A percentile compares a stretch with the other conserved stretches of the same genome.
These are phyloP conservation scores for Drosophila repleta DNA, from an alignment of 1,140 invertebrate genomes.

Conservation along the genomic window DNA sequence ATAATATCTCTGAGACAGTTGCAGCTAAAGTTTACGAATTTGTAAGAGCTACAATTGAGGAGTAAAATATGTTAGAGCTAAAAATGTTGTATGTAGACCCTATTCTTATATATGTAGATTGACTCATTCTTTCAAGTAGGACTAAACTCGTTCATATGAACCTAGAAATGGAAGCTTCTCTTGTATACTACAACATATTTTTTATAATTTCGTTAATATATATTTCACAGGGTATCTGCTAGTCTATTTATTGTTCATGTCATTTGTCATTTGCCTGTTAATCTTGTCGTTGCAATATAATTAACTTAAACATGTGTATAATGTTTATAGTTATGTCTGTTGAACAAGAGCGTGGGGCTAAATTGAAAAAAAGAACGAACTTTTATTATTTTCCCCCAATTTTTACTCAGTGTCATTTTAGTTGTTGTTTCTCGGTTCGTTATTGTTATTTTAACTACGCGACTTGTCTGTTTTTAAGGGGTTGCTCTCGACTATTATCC, in stretches of 20 bases:
- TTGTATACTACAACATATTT: too few relatives aligned
- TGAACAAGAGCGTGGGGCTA: constrained; percentile 38
- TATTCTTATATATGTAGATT: too few relatives aligned
- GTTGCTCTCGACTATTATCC: constrained; percentile 43
- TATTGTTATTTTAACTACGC: constrained; percentile 46
- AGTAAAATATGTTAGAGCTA: too few relatives aligned
- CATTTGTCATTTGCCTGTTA: constrained; percentile 47
- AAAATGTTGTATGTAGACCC: too few relatives aligned
- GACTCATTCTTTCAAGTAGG: too few relatives aligned
- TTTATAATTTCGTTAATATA: neutral
- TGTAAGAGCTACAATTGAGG: too few relatives aligned
- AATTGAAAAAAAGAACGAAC: constrained; percentile 4
- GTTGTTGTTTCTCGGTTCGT: constrained; percentile 45
- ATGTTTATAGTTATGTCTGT: constrained; percentile 72
- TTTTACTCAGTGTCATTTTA: constrained; percentile 38
- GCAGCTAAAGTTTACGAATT: too few relatives aligned
- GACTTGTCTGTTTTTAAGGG: constrained; percentile 34
- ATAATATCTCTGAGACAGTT: neutral
- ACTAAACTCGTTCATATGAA: too few relatives aligned
- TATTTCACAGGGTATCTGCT: neutral
- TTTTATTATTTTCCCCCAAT: constrained; percentile 1
- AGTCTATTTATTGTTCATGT: constrained; percentile 14
- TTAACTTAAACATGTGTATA: constrained; percentile 78
- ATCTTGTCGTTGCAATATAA: constrained; percentile 66
- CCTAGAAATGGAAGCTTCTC: too few relatives aligned